phyloP scores from a whole-genome alignment of 2,888 invertebrate genomes.

The Sinhomidia bicolor region DNA sequence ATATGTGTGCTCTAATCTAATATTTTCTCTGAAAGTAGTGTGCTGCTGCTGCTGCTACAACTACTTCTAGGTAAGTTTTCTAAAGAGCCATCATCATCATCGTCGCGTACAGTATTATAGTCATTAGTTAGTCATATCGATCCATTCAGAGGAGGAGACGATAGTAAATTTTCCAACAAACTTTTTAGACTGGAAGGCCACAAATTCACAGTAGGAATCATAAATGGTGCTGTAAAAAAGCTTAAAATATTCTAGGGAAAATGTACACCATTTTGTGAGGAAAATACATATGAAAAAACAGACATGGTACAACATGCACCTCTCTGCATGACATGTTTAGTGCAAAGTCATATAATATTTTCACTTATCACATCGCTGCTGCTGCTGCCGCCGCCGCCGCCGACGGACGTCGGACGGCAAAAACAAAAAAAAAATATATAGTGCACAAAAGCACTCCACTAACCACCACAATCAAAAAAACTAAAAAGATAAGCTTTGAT shows the following conservation, averaged over 20 bases:
- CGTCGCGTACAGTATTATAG: neutral
- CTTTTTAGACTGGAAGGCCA: neutral
- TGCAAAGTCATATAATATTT: neutral
- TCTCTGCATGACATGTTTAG: neutral
- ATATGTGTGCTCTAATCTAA: neutral
- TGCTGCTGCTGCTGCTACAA: too few species aligned
- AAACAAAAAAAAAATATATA: neutral
- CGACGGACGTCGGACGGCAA: neutral
- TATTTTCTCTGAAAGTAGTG: too few species aligned
- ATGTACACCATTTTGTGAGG: neutral
- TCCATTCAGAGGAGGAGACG: neutral
- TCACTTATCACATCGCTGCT: neutral
- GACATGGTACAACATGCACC: neutral
- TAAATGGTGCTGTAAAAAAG: neutral
- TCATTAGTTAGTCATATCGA: neutral
- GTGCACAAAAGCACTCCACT: neutral
- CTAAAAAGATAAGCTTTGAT: slow-evolving; percentile 39
- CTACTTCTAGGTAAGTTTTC: neutral
- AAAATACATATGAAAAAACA: neutral
- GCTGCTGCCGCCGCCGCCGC: neutral
- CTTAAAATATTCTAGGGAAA: neutral
- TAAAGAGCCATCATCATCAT: neutral
- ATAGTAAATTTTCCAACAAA: neutral
- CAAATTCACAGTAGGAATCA: neutral
- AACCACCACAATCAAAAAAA: neutral